Evolutionary conservation across 2,797 vertebrate species (phyloP), one percentile per base, ranked within the genome.

Genomic region (Neosilurus mollespiculum): DNA sequence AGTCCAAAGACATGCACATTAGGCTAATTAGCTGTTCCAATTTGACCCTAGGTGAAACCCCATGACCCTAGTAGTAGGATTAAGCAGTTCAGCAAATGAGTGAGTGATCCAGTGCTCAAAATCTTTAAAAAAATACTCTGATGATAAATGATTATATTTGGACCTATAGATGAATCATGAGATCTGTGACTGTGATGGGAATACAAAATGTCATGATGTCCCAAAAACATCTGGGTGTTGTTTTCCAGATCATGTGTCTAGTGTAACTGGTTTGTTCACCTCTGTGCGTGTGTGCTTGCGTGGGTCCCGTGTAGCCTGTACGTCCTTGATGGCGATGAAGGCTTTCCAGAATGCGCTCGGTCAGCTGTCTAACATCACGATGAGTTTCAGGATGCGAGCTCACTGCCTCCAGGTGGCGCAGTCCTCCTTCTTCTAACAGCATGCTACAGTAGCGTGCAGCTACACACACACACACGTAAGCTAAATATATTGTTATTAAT

Each of bases 361-460:
- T 93, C 91, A 99, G 94, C 88, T 93, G 93, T 4, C 92, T 94
- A 84, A 99, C 97, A 0, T 99, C 96, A 20, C 90, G 91, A 86
- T 99, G 97, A n/a, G 97, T 98, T 91, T 97, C 94, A 10, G 95
- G 94, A 1, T 98, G 95, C 5, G 95, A 92, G 85, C 95, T 95
- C 87, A 99, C 96, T 18, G 90, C 94, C 92, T 98, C 95, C 73
- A 99, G 94, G 86, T 98, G 97, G 88, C 95, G 95, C 85, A 98
- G 91, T 54, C 98, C 98, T 12, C 97, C 98, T 91, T 99, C 98
- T 91, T 99, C 97, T 90, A 99, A 93, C 92, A 99, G 88, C 98
- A 99, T 99, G 92, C 96, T 98, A 94, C 98, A 99, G 89, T 99
- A 99, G 11, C 98, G 96, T 2, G 97, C 97, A 96, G 94, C 79